Base-by-base conservation (phyloP, 1,140 invertebrate species). In the Bombus waltoni region DNA sequence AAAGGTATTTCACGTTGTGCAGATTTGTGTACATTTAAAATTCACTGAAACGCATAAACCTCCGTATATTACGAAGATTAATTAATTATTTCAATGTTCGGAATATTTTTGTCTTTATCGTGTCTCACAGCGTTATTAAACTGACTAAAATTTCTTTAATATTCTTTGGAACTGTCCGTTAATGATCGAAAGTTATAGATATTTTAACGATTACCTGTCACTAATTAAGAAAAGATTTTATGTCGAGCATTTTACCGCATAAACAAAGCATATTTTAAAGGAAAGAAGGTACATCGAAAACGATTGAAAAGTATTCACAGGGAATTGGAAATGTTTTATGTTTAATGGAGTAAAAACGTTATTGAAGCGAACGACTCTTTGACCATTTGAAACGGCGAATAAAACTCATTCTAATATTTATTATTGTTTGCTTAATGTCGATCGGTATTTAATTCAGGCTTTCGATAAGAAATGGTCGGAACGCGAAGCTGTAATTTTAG, bases 341-440 rank as follows among this genome's bases (percentile, higher is more conserved):
- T 35, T 40, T n/a, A 59, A 76, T 10, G 13, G 25, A 18, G 47
- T 2, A 38, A 59, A 8, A 13, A 75, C 38, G 25, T 76, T 57
- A 18, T 40, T 38, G 4, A 13, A 35, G 4, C 4, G 47, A 18
- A 38, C 28, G 40, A 44, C 44, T 15, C 28, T 71, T 28, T 42
- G 68, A 53, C 15, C 5, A 18, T 18, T 25, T 0, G 18, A 10
- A 32, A 3, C 72, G 22, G n/a, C 5, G 73, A 35, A 38, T 38
- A 57, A 76, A 38, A 57, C 47, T 38, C 25, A 2, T 38, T 13
- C 47, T 28, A 40, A 59, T 59, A 76, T 76, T 59, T 59, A 76
- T 76, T 57, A 76, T n/a, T 28, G 25, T 57, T 28, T 35, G 3
- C 74, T 59, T 57, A 76, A 76, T n/a, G 74, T 38, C 53, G 35